Percentiles rank a stretch among this genome's conserved stretches.
Evolutionary conservation across 2,888 invertebrate species (phyloP).

Genomic region (Drosophila nr. perissopoda): DNA sequence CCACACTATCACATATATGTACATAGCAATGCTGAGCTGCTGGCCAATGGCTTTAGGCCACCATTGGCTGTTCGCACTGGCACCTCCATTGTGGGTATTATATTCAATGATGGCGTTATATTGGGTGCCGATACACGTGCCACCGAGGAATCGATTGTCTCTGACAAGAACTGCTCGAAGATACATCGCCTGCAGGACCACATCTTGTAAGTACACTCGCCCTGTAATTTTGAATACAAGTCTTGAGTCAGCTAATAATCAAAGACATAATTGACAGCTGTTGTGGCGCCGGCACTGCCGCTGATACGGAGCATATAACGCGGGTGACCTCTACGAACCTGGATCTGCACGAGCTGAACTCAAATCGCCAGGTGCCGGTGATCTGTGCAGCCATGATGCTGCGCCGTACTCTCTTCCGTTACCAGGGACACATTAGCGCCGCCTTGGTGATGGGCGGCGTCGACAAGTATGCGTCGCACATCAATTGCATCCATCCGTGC

Average conservation of each 20-base stretch:
- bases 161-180: constrained; percentile 98
- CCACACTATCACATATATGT: constrained; percentile 8
- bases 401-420: constrained; percentile 96
- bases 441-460: constrained; percentile 98
- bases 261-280: constrained; percentile 87
- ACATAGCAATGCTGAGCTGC: constrained; percentile 92
- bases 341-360: constrained; percentile 96
- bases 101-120: constrained; percentile 97
- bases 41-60: constrained; percentile 90
- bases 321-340: constrained; percentile 96
- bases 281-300: constrained; percentile 99
- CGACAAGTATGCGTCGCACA: constrained; percentile 93
- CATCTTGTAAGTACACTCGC: constrained; percentile 89
- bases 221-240: not conserved
- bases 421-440: constrained; percentile 97
- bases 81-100: constrained; percentile 97
- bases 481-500: constrained; percentile 97
- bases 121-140: constrained; percentile 99
- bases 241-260: not conserved
- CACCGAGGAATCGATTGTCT: constrained; percentile 96
- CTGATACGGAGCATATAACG: constrained; percentile 98
- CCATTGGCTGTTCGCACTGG: constrained; percentile 97
- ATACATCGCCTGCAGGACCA: constrained; percentile 96
- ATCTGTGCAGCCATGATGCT: constrained; percentile 95
- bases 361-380: constrained; percentile 95